phyloP scores from a whole-genome alignment of 92 coral and sea anemone species.

The Porites lobata region DNA sequence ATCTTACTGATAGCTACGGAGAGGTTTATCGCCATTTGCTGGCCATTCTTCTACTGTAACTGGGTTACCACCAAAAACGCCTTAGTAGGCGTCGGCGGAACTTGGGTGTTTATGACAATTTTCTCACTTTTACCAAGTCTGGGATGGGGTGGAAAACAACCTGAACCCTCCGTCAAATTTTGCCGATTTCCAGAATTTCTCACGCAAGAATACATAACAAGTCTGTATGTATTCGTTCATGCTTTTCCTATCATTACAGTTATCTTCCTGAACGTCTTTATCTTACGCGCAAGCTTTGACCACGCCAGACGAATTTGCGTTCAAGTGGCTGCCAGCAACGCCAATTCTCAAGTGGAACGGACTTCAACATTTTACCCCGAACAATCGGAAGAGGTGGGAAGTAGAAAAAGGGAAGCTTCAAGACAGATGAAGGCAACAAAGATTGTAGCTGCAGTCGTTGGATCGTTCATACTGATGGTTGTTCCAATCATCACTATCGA shows the following conservation, averaged over 20 bases:
- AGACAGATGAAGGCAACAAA: conserved; percentile 63
- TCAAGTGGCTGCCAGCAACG: conserved; percentile 2
- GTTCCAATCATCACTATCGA: conserved; percentile 72
- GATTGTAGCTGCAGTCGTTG: conserved; percentile 55
- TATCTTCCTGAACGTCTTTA: conserved; percentile 48
- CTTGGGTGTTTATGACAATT: conserved; percentile 1
- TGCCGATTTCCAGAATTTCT: conserved; percentile 64
- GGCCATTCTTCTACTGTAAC: conserved; percentile 60
- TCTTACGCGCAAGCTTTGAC: conserved; percentile 42
- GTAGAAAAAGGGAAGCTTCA: neutral
- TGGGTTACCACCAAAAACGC: conserved; percentile 20
- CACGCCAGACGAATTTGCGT: conserved; percentile 10
- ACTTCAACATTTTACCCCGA: neutral
- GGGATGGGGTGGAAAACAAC: conserved; percentile 32
- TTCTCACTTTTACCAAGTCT: conserved; percentile 17
- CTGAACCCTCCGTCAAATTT: neutral
- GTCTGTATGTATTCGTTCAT: conserved; percentile 41
- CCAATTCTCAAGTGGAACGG: neutral
- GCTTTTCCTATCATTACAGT: conserved; percentile 63
- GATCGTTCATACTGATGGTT: conserved; percentile 60
- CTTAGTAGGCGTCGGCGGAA: conserved; percentile 7
- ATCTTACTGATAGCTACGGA: conserved; percentile 64
- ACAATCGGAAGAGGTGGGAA: neutral
- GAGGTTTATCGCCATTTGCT: conserved; percentile 59
- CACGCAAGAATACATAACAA: conserved; percentile 41